Conservation (phyloP, 2,797 vertebrate species). For the Tarsius wallacei region DNA sequence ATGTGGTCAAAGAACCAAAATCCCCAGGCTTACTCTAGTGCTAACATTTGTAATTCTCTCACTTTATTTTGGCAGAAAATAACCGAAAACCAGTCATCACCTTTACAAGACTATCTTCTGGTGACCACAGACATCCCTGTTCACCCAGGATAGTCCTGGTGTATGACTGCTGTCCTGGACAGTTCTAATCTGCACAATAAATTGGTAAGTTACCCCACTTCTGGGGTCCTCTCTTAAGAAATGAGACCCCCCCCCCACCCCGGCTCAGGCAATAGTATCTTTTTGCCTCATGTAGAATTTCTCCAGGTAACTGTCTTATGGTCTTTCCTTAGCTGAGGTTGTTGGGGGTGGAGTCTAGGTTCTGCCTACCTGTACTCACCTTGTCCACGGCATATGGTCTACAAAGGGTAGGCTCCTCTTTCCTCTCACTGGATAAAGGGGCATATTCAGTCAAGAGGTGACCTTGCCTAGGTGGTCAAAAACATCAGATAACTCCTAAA, state of each 20-base stretch:
- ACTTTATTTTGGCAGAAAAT: slow-evolving; percentile 18
- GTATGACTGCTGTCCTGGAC: not conserved
- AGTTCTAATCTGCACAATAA: slow-evolving; percentile 18
- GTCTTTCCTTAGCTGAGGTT: not conserved
- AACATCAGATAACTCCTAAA: not conserved
- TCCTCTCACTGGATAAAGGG: not conserved
- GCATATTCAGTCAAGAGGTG: not conserved
- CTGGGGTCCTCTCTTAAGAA: not conserved
- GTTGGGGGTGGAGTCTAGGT: not conserved
- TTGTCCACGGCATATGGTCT: not conserved
- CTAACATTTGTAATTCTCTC: not conserved
- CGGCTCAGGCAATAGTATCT: slow-evolving; percentile 19
- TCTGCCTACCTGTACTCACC: not conserved
- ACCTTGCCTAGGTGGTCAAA: slow-evolving; percentile 32
- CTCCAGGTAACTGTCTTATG: not conserved
- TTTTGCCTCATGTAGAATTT: slow-evolving; percentile 38
- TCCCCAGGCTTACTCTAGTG: not conserved
- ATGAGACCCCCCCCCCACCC: not conserved
- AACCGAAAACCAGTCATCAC: slow-evolving; percentile 19
- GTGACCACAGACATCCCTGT: not conserved
- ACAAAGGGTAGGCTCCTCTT: not conserved
- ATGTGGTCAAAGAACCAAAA: slow-evolving; percentile 49
- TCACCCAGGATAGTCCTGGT: not conserved
- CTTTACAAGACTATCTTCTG: not conserved
- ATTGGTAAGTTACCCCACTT: not conserved